These are phyloP conservation scores for Acanthopleura granulata DNA, from an alignment of 2,888 invertebrate species.

Conservation along the genomic window DNA sequence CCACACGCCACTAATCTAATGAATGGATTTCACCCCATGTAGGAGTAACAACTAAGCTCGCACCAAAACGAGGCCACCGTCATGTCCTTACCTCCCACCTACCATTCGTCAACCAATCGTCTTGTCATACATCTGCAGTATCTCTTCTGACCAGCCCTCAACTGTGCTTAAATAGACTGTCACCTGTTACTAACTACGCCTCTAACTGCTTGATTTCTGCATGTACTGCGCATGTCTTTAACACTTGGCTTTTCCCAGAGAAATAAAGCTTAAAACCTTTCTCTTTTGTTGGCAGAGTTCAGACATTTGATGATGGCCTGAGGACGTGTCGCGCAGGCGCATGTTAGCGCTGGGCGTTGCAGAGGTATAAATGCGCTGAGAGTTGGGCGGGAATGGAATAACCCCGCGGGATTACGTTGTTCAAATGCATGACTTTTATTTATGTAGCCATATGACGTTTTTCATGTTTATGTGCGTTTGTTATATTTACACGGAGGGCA, in stretches of 20 bases:
- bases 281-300: conserved; percentile 19
- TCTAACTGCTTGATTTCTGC: background rate
- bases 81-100: conserved; percentile 6
- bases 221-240: background rate
- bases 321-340: background rate
- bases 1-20: conserved; percentile 5
- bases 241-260: background rate
- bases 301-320: conserved; percentile 13
- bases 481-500: too few species aligned
- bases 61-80: background rate
- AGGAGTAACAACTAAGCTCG: background rate
- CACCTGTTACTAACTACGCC: background rate
- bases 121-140: conserved; percentile 3
- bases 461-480: too few species aligned
- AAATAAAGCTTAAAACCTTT: conserved; percentile 9
- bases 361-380: too few species aligned
- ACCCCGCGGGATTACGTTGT: too few species aligned
- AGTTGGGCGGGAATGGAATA: too few species aligned
- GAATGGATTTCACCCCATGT: conserved; percentile 1
- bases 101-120: conserved; percentile 15
- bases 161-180: background rate
- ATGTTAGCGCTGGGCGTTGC: background rate
- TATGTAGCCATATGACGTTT: too few species aligned
- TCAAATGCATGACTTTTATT: too few species aligned
- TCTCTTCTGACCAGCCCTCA: background rate